Percentiles rank a stretch among this genome's conserved stretches.
Evolutionary conservation across 1,140 invertebrate genomes (phyloP).

Genomic region (Sipha flava): DNA sequence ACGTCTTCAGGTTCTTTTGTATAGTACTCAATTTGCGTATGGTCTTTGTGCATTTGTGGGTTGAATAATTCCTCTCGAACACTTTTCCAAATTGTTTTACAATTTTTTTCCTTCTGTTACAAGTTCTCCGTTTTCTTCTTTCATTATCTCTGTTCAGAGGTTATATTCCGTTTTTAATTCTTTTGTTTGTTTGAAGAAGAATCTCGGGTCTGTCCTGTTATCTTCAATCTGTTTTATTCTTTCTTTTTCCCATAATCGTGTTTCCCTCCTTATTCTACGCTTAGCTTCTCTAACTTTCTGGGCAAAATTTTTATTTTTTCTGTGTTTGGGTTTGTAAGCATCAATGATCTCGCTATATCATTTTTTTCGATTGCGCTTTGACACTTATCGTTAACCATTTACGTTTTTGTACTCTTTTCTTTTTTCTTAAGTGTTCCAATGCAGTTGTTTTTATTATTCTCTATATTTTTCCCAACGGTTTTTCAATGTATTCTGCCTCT

Average conservation of each 20-base stretch:
- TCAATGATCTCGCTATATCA: neutral
- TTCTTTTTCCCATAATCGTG: conserved; percentile 14
- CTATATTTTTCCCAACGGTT: neutral
- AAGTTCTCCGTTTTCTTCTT: no score
- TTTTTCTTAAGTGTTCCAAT: conserved; percentile 7
- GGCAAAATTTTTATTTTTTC: neutral
- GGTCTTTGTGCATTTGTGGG: neutral
- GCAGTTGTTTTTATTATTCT: neutral
- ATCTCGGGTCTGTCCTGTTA: no score
- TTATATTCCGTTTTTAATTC: no score
- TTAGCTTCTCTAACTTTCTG: conserved; percentile 8
- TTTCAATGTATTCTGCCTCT: neutral
- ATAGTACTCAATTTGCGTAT: conserved; percentile 33
- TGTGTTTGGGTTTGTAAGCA: conserved; percentile 7
- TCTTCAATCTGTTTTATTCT: conserved; percentile 23
- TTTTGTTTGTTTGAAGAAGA: no score
- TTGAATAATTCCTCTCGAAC: neutral
- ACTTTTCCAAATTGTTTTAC: conserved; percentile 37
- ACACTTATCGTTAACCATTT: conserved; percentile 32
- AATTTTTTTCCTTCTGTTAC: no score
- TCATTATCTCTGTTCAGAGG: no score
- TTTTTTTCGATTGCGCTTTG: conserved; percentile 12
- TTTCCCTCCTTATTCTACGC: conserved; percentile 21
- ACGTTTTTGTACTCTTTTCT: neutral
- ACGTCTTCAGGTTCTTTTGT: conserved; percentile 34